These are phyloP conservation scores for Arenaria interpres DNA, from an alignment of 2,113 vertebrate genomes.

Conservation along the genomic window DNA sequence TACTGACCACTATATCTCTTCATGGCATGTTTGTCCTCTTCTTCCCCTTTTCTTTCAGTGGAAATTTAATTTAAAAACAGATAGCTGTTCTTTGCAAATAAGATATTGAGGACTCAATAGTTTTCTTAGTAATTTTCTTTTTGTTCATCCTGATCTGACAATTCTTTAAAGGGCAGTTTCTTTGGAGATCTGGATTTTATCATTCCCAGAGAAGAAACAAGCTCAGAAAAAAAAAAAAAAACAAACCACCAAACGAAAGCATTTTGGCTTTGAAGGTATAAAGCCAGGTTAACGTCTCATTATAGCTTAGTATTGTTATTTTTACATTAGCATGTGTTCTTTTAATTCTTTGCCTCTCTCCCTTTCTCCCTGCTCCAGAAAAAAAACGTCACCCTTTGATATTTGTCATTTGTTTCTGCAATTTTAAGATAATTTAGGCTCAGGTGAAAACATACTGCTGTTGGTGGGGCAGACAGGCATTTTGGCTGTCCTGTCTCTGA, in stretches of 20 bases:
- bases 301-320: neutral
- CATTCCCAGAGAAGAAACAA: neutral
- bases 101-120: neutral
- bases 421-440: neutral
- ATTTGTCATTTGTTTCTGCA: neutral
- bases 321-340: neutral
- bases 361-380: neutral
- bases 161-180: neutral
- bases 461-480: neutral
- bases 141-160: neutral
- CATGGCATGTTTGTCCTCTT: neutral
- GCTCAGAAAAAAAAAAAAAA: neutral
- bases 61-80: neutral
- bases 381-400: neutral
- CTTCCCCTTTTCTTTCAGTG: neutral
- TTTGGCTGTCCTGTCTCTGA: neutral
- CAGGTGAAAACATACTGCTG: neutral
- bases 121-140: neutral
- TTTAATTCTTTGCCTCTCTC: neutral
- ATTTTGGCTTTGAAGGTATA: neutral
- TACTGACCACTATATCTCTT: neutral
- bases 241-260: fast-evolving
- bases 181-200: neutral
- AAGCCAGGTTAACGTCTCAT: neutral
- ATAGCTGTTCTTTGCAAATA: neutral